phyloP scores from a whole-genome alignment of 2,797 vertebrate genomes.

The Ptychadena robeensis region DNA sequence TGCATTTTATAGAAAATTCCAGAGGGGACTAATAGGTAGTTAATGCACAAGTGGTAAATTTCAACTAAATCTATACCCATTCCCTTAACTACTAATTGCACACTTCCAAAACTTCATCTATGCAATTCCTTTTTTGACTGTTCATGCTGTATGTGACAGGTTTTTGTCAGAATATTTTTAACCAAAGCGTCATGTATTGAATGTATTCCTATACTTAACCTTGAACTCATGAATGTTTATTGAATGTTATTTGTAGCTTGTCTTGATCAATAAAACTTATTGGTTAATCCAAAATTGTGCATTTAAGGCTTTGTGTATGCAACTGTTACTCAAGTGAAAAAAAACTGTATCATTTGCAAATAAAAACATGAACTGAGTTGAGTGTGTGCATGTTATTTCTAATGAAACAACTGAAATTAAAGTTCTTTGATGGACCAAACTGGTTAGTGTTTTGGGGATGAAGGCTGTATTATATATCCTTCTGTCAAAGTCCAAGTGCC shows the following conservation, averaged over 20 bases:
- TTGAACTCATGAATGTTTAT: conserved; percentile 49
- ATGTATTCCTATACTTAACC: conserved; percentile 55
- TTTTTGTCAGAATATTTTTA: conserved; percentile 52
- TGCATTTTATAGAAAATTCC: not conserved
- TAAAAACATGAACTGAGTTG: not conserved
- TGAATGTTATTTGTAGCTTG: conserved; percentile 51
- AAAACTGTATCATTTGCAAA: not conserved
- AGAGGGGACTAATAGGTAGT: not conserved
- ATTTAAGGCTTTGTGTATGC: conserved; percentile 6
- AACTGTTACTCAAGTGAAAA: not conserved
- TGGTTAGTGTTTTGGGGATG: not conserved
- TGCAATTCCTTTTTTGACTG: conserved; percentile 53
- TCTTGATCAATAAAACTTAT: conserved; percentile 57
- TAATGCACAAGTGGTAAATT: conserved; percentile 21
- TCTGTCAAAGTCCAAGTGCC: not conserved
- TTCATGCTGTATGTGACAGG: conserved; percentile 34
- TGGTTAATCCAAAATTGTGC: conserved; percentile 2
- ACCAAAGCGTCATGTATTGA: conserved; percentile 60
- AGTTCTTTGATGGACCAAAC: not conserved
- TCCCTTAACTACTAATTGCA: conserved; percentile 21
- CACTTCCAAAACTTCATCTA: conserved; percentile 50
- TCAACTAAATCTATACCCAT: not conserved
- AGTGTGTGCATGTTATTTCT: not conserved
- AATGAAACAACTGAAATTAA: not conserved
- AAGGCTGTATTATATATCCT: no score